Percentiles rank a stretch among this genome's conserved stretches.
These are phyloP conservation scores for Euzophera pinguis DNA, from an alignment of 2,888 invertebrate species.

Conservation along the genomic window DNA sequence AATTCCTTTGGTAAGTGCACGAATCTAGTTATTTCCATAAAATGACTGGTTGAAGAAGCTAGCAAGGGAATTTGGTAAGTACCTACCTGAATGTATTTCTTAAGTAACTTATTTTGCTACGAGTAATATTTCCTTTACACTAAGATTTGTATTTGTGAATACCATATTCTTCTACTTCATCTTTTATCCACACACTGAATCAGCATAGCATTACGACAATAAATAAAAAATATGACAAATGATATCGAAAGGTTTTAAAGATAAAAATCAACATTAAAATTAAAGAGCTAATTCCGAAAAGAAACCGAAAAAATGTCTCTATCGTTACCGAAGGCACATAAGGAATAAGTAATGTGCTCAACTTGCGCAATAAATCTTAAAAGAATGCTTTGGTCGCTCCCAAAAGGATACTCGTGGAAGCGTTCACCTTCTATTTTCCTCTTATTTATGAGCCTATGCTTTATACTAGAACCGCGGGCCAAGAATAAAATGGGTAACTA, in stretches of 20 bases:
- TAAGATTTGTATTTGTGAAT: no score
- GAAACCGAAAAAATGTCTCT: slow-evolving; percentile 45
- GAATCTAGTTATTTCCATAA: no score
- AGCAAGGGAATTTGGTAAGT: no score
- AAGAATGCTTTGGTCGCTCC: slow-evolving; percentile 78
- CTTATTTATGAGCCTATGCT: slow-evolving; percentile 78
- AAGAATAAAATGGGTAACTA: slow-evolving; percentile 76
- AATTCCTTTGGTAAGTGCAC: no score
- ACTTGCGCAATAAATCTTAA: slow-evolving; percentile 78
- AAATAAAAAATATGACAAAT: background rate
- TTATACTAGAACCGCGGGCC: slow-evolving; percentile 73
- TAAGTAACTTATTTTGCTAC: no score
- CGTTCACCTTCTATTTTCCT: slow-evolving; percentile 78
- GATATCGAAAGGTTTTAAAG: slow-evolving; percentile 17
- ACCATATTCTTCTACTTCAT: no score
- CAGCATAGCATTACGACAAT: no score
- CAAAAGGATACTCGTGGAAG: slow-evolving; percentile 78
- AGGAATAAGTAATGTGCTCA: slow-evolving; percentile 77
- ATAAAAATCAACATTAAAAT: slow-evolving; percentile 19
- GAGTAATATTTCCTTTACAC: no score
- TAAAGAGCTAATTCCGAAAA: slow-evolving; percentile 26
- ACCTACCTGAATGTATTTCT: no score
- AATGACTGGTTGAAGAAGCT: no score
- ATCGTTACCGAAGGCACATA: slow-evolving; percentile 67
- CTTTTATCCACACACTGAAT: no score